Base-by-base conservation (phyloP, 2,797 vertebrate genomes). In the Ptychobarbus kaznakovi region DNA sequence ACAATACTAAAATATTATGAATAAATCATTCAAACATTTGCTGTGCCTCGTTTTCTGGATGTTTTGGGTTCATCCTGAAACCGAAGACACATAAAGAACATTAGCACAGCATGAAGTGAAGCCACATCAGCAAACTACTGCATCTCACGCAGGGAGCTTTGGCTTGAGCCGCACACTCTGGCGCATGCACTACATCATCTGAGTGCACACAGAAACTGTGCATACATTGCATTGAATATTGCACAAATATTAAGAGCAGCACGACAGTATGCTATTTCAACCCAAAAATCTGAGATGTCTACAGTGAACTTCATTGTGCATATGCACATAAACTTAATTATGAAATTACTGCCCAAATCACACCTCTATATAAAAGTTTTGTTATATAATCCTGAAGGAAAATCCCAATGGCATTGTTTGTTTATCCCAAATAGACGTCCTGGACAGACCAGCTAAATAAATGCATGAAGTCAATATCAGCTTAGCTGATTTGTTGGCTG, bases 381-480 rank as follows among this genome's bases (percentile, higher is more conserved):
- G 9, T 66, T 35, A 66, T 10, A 22, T 22, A 82, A 44, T 16
- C 12, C 2, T 49, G 20, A 51, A 49, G 3, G n/a, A 53, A 25
- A 18, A 56, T 20, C 15, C 12, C 42, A 42, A 2, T 28, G 9
- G 1, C 22, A n/a, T 28, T 53, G 32, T 81, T 70, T 53, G 20
- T n/a, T 69, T 81, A 25, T 72, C 6, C 9, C 68, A 40, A 69
- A 69, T 6, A 12, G 32, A 49, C 18, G 12, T n/a, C 13, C 32
- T 38, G 44, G 46, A 81, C 2, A 58, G 51, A 49, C 28, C 12
- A n/a, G 40, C 12, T 6, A 46, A 22, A 82, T 61, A 82, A 15
- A 74, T 63, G 42, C 66, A 70, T 61, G 32, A 56, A 28, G 32
- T 80, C 12, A 51, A 51, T 69, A 81, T 81, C 79, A 80, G 20